phyloP scores from a whole-genome alignment of 2,888 invertebrate genomes.

The Drosophila paracracens region DNA sequence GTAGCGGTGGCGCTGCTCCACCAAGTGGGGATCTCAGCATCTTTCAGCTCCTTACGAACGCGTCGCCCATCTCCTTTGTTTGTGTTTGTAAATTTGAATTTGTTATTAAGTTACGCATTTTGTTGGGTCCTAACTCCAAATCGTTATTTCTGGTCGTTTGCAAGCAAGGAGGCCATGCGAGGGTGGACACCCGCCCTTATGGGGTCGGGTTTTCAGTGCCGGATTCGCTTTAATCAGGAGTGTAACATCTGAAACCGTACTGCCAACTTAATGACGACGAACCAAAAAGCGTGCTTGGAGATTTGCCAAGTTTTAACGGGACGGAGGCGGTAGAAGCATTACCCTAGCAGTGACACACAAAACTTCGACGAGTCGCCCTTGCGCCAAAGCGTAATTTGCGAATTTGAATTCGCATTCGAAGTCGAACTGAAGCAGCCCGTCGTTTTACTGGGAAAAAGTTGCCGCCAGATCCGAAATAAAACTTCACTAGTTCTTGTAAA shows the following conservation, averaged over 20 bases:
- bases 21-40: too few relatives aligned
- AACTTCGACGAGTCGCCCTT: too few relatives aligned
- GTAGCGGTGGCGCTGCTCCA: too few relatives aligned
- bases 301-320: neutral
- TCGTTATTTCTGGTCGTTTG: neutral
- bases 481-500: conserved; percentile 45
- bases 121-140: too few relatives aligned
- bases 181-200: neutral
- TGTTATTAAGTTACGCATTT: too few relatives aligned
- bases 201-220: neutral
- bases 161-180: neutral
- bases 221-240: neutral
- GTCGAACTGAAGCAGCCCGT: neutral
- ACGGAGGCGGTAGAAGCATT: too few relatives aligned
- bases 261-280: neutral
- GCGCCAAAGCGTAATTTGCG: too few relatives aligned
- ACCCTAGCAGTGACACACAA: too few relatives aligned
- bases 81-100: too few relatives aligned
- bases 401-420: neutral
- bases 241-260: too few relatives aligned
- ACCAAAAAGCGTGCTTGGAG: neutral
- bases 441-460: neutral
- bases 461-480: conserved; percentile 12
- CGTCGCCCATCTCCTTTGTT: too few relatives aligned
- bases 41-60: too few relatives aligned